Conservation (phyloP, 2,888 invertebrate species). For the Dicranocentrus wangi region DNA sequence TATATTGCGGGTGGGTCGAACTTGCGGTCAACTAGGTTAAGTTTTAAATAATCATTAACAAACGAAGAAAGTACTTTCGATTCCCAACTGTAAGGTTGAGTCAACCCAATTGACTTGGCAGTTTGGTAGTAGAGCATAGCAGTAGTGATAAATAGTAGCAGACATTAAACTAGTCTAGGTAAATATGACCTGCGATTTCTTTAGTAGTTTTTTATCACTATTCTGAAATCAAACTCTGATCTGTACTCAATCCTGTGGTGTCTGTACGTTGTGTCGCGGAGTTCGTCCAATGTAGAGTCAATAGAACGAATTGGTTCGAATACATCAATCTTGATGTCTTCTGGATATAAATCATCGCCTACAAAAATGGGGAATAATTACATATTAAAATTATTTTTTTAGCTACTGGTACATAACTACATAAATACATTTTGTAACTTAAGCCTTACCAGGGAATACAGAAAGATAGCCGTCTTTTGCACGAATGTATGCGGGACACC, state of each 20-base stretch:
- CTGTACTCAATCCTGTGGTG: slow-evolving; percentile 62
- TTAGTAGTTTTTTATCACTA: slow-evolving; percentile 55
- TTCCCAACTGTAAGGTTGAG: no score
- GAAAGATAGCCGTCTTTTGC: slow-evolving; percentile 79
- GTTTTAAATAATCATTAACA: no score
- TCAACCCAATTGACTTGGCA: no score
- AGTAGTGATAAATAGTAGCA: no score
- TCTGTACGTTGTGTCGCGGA: slow-evolving; percentile 30
- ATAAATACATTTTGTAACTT: no score
- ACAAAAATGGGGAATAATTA: slow-evolving; percentile 1
- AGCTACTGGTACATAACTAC: no score
- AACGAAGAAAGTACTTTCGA: no score
- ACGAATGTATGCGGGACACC: slow-evolving; percentile 78
- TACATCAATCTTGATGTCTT: slow-evolving; percentile 43
- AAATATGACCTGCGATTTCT: slow-evolving; percentile 26
- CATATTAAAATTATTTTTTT: no score
- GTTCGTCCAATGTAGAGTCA: slow-evolving; percentile 52
- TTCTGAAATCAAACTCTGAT: slow-evolving; percentile 52
- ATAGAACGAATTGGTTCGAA: slow-evolving; percentile 20
- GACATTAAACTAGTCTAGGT: slow-evolving; percentile 16
- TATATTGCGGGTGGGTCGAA: no score
- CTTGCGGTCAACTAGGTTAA: no score
- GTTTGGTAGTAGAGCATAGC: no score
- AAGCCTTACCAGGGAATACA: slow-evolving; percentile 80
- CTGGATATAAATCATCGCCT: slow-evolving; percentile 70